These are phyloP conservation scores for Drosophila nigricruria DNA, from an alignment of 2,888 invertebrate genomes.

Conservation along the genomic window DNA sequence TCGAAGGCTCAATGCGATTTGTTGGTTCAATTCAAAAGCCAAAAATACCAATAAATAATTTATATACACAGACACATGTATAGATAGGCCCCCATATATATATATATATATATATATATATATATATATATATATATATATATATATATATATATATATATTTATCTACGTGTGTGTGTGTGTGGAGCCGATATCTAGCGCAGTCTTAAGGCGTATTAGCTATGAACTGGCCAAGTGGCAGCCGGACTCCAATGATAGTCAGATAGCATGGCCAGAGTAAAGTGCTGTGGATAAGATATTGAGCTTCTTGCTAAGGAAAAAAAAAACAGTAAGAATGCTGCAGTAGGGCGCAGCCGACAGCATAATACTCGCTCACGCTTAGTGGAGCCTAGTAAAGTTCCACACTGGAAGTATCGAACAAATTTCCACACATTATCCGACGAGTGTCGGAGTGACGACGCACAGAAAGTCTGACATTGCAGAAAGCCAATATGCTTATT, in stretches of 20 bases:
- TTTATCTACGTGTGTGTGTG: neutral
- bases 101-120: constrained; percentile 53
- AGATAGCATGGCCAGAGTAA: constrained; percentile 20
- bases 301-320: constrained; percentile 21
- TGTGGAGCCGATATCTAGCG: constrained; percentile 12
- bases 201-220: constrained; percentile 69
- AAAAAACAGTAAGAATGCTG: neutral
- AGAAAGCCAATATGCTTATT: neutral
- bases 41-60: constrained; percentile 80
- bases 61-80: constrained; percentile 43
- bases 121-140: constrained; percentile 44
- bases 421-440: neutral
- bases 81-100: too few species aligned
- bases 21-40: constrained; percentile 65
- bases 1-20: constrained; percentile 28
- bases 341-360: neutral
- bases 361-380: neutral
- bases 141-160: too few species aligned
- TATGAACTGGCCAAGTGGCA: constrained; percentile 39
- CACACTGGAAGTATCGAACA: neutral
- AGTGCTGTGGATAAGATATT: constrained; percentile 48
- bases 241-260: constrained; percentile 42
- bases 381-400: too few species aligned
- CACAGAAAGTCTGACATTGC: neutral
- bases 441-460: too few species aligned